Evolutionary conservation across 2,797 vertebrate genomes (phyloP).

Genomic region (Orientallactaga sibirica): DNA sequence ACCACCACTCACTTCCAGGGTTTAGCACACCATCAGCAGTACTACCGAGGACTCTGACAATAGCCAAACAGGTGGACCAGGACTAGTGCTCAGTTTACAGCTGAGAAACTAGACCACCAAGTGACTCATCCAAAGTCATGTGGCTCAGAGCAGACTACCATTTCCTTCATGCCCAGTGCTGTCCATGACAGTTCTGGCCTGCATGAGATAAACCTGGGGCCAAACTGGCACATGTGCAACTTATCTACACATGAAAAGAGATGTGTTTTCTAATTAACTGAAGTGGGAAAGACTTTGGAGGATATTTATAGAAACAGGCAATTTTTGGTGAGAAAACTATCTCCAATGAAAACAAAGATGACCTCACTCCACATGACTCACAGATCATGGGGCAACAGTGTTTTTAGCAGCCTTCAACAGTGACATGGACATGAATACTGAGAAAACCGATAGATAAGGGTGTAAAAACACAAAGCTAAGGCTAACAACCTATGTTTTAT

Average conservation of each 20-base stretch:
- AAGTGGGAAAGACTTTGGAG: conserved; percentile 4
- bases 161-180: background rate
- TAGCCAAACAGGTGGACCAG: background rate
- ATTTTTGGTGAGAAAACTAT: conserved; percentile 46
- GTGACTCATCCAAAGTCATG: background rate
- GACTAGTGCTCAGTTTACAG: conserved; percentile 9
- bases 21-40: background rate
- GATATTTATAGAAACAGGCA: conserved; percentile 35
- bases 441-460: conserved; percentile 15
- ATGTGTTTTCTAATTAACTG: conserved; percentile 18
- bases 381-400: conserved; percentile 39
- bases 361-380: conserved; percentile 64
- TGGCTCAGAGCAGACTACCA: background rate
- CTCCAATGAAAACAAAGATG: conserved; percentile 52
- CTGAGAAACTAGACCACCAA: conserved; percentile 15
- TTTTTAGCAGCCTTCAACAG: conserved; percentile 45
- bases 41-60: conserved; percentile 21
- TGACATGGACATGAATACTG: background rate
- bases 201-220: conserved; percentile 25
- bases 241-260: conserved; percentile 27
- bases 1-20: background rate
- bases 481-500: background rate
- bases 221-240: background rate
- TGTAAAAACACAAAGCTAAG: background rate
- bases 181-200: background rate